Percentiles rank a stretch among this genome's conserved stretches.
These are phyloP conservation scores for Trichogramma dendrolimi DNA, from an alignment of 2,888 invertebrate species.

Conservation along the genomic window DNA sequence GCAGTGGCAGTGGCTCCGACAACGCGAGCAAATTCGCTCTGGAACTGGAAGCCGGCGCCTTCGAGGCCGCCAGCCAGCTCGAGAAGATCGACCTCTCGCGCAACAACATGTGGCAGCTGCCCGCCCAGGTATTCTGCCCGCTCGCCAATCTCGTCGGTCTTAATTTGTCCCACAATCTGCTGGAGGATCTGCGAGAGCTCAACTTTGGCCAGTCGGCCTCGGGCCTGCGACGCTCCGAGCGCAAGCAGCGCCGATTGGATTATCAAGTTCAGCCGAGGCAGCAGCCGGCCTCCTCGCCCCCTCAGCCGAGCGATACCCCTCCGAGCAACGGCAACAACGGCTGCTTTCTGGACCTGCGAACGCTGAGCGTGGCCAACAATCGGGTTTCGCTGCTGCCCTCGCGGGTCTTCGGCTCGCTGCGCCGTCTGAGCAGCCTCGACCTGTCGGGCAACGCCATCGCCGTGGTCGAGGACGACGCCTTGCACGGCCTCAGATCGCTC, in stretches of 20 bases:
- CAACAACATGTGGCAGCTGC: slow-evolving; percentile 87
- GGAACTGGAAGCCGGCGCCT: slow-evolving; percentile 75
- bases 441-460: slow-evolving; percentile 86
- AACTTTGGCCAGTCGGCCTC: slow-evolving; percentile 68
- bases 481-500: slow-evolving; percentile 75
- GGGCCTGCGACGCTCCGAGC: slow-evolving; percentile 36
- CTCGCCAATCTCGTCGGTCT: slow-evolving; percentile 73
- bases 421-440: slow-evolving; percentile 74
- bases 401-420: slow-evolving; percentile 75
- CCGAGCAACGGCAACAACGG: slow-evolving; percentile 35
- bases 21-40: slow-evolving; percentile 61
- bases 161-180: slow-evolving; percentile 81
- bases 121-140: slow-evolving; percentile 80
- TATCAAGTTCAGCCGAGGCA: slow-evolving; percentile 37
- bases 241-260: slow-evolving; percentile 57
- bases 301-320: background rate
- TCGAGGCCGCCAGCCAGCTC: slow-evolving; percentile 71
- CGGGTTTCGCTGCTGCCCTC: slow-evolving; percentile 79
- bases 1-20: no score
- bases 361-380: slow-evolving; percentile 79
- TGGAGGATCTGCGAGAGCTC: slow-evolving; percentile 83
- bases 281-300: slow-evolving; percentile 42
- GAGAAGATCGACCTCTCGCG: slow-evolving; percentile 81
- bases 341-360: slow-evolving; percentile 77
- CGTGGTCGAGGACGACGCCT: slow-evolving; percentile 79